These are phyloP conservation scores for Cantharis nigra DNA, from an alignment of 2,888 invertebrate genomes.

Conservation along the genomic window DNA sequence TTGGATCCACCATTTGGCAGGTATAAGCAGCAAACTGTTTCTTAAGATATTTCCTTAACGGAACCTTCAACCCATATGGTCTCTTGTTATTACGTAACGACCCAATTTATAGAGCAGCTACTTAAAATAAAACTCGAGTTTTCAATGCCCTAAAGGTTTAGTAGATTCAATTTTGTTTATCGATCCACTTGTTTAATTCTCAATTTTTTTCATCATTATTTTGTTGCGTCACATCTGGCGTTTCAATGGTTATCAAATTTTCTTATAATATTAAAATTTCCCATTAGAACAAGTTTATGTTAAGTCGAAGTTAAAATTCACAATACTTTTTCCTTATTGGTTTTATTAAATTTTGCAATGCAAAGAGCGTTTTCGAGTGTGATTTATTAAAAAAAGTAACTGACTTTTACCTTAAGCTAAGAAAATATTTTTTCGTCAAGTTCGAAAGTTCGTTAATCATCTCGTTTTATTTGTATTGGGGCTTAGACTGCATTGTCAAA, in stretches of 20 bases:
- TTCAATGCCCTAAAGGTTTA: not conserved
- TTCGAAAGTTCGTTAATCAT: not conserved
- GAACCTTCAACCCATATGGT: constrained; percentile 46
- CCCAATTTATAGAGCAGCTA: constrained; percentile 16
- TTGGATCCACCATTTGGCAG: constrained; percentile 52
- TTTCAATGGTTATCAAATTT: not conserved
- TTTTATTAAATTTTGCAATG: not conserved
- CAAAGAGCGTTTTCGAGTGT: not conserved
- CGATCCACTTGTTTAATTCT: not conserved
- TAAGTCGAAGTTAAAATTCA: not conserved
- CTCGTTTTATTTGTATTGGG: not conserved
- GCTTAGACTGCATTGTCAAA: not conserved
- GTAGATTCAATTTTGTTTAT: not conserved
- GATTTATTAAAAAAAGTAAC: not conserved
- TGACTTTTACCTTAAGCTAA: not conserved
- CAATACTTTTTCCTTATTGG: not conserved
- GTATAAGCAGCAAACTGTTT: constrained; percentile 42
- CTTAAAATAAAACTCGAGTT: constrained; percentile 7
- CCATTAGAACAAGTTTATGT: not conserved
- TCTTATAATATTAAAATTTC: not conserved
- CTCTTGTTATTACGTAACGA: constrained; percentile 26
- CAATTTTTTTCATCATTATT: not conserved
- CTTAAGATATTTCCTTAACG: constrained; percentile 43
- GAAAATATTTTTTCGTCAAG: not conserved
- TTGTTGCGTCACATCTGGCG: not conserved